Evolutionary conservation across 2,888 invertebrate genomes (phyloP).

Genomic region (Drosophila nr. medialis): DNA sequence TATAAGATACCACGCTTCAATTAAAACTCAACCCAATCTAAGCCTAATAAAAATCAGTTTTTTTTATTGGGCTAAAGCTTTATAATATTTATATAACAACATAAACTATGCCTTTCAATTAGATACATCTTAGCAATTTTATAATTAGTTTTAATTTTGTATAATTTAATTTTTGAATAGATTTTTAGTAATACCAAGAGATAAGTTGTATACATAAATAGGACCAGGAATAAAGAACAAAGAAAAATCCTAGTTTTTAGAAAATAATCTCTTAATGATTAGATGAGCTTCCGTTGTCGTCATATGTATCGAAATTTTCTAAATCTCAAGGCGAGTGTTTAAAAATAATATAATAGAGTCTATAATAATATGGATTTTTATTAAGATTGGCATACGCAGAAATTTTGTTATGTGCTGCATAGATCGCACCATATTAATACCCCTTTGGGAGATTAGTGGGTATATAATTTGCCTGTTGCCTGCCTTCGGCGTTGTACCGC

Average conservation of each 20-base stretch:
- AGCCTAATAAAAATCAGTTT: background rate
- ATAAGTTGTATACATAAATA: no score
- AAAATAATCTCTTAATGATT: no score
- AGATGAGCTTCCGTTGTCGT: no score
- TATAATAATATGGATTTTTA: background rate
- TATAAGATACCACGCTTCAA: background rate
- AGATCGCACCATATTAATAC: background rate
- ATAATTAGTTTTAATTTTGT: no score
- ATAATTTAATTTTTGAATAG: no score
- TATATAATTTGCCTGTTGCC: slow-evolving; percentile 53
- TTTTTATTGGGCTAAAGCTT: no score
- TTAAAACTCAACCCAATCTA: background rate
- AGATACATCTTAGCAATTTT: no score
- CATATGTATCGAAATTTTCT: background rate
- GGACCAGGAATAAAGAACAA: no score
- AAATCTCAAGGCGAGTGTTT: background rate
- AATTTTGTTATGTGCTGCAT: background rate
- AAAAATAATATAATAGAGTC: background rate
- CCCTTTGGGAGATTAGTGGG: background rate
- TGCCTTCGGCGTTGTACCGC: slow-evolving; percentile 49
- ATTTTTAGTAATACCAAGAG: no score
- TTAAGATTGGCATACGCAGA: background rate
- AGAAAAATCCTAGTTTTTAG: no score
- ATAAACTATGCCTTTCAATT: background rate
- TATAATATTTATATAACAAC: no score